These are phyloP conservation scores for Phoenicopterus ruber DNA, from an alignment of 2,113 vertebrate species.

Conservation along the genomic window DNA sequence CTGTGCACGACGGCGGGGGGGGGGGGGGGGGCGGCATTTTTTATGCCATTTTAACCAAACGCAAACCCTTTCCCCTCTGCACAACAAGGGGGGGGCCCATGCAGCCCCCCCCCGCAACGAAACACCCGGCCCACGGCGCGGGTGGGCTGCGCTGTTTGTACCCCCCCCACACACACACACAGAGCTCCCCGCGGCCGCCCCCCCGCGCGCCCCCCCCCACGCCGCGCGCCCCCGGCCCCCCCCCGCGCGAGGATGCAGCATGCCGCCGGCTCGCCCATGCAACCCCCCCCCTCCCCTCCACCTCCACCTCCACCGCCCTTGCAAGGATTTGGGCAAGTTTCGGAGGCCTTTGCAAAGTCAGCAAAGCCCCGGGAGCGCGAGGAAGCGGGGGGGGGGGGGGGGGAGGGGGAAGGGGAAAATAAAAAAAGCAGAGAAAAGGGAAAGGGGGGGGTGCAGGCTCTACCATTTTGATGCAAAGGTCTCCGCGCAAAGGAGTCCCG, in stretches of 20 bases:
- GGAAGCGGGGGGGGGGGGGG: not conserved
- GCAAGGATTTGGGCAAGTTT: not conserved
- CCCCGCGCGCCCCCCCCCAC: not conserved
- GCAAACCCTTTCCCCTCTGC: not conserved
- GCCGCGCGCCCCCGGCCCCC: too few relatives aligned
- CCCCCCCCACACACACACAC: too few relatives aligned
- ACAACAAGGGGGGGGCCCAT: not conserved
- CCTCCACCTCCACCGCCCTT: not conserved
- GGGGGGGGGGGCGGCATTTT: not conserved
- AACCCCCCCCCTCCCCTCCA: not conserved
- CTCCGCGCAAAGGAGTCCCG: conserved; percentile 77
- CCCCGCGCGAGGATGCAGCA: too few relatives aligned
- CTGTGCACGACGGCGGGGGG: not conserved
- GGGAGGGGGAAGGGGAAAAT: not conserved
- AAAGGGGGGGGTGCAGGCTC: not conserved
- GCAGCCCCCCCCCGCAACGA: not conserved
- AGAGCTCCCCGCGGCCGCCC: too few relatives aligned
- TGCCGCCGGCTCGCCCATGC: too few relatives aligned
- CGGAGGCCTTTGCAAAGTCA: not conserved
- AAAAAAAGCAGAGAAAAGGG: conserved; percentile 31
- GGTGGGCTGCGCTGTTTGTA: too few relatives aligned
- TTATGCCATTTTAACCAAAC: not conserved
- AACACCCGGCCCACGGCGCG: not conserved
- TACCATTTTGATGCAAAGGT: conserved; percentile 84
- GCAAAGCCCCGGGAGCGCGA: not conserved